A percentile compares a stretch with the other conserved stretches of the same genome.
These are phyloP conservation scores for Podarcis siculus DNA, from an alignment of 2,797 vertebrate genomes.

Conservation along the genomic window DNA sequence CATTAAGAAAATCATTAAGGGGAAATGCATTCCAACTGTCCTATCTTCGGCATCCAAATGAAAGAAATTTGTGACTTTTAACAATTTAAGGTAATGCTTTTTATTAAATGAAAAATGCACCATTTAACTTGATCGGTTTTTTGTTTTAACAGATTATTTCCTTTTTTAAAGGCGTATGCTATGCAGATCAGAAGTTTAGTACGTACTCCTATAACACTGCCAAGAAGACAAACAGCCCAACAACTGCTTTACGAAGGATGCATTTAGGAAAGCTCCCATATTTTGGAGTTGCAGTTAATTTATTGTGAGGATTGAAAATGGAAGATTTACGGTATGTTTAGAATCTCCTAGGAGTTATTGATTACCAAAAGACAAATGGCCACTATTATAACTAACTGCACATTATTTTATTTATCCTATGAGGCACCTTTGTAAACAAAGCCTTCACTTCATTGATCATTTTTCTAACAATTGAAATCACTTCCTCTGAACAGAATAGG, in stretches of 20 bases:
- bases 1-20: neutral
- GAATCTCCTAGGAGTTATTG: constrained; percentile 10
- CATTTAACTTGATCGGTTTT: neutral
- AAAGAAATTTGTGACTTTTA: neutral
- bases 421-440: constrained; percentile 16
- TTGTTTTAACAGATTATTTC: neutral
- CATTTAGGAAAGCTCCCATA: neutral
- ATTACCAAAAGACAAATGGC: constrained; percentile 18
- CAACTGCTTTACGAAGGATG: neutral
- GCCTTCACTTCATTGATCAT: constrained; percentile 12
- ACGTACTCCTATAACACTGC: neutral
- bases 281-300: neutral
- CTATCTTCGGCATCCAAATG: neutral
- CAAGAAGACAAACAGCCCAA: constrained; percentile 10
- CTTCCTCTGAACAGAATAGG: constrained; percentile 20
- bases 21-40: neutral
- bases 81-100: neutral
- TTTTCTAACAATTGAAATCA: constrained; percentile 28
- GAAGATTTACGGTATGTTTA: constrained; percentile 25
- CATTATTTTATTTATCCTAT: constrained; percentile 21
- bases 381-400: constrained; percentile 19
- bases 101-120: neutral
- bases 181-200: neutral
- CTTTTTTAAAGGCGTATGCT: neutral
- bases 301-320: constrained; percentile 1